Evolutionary conservation across 1,140 invertebrate species (phyloP).

Genomic region (Saxidomus purpurata): DNA sequence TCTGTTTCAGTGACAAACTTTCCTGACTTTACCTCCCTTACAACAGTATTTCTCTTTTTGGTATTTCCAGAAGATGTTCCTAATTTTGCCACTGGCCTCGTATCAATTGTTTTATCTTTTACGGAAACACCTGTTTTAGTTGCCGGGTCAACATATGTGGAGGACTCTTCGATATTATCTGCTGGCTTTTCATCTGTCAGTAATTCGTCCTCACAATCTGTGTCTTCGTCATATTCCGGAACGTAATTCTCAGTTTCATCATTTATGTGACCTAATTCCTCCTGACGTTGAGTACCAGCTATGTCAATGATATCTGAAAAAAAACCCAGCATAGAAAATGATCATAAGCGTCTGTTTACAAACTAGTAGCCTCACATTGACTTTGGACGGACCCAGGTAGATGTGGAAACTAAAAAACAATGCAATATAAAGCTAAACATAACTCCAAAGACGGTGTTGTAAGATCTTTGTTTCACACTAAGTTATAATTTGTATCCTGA

Average conservation of each 20-base stretch:
- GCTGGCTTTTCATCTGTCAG: not conserved
- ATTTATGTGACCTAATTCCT: not conserved
- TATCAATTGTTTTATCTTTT: not conserved
- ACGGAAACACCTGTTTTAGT: not conserved
- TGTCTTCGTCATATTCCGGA: not conserved
- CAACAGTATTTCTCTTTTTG: not conserved
- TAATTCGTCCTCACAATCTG: not conserved
- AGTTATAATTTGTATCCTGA: too few relatives aligned
- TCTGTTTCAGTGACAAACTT: not conserved
- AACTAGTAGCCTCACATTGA: too few relatives aligned
- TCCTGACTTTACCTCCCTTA: not conserved
- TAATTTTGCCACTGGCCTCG: not conserved
- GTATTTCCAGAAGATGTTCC: not conserved
- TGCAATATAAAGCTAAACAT: too few relatives aligned
- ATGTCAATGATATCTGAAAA: slow-evolving; percentile 25
- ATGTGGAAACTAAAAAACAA: too few relatives aligned
- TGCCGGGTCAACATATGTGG: not conserved
- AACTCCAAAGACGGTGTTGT: too few relatives aligned
- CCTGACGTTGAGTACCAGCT: not conserved
- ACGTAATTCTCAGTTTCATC: not conserved
- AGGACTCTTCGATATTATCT: not conserved
- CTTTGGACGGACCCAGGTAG: too few relatives aligned
- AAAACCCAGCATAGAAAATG: not conserved
- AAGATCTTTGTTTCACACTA: too few relatives aligned
- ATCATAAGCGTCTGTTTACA: too few relatives aligned